Evolutionary conservation across 2,888 invertebrate genomes (phyloP).

Genomic region (Syrista parreyssii): DNA sequence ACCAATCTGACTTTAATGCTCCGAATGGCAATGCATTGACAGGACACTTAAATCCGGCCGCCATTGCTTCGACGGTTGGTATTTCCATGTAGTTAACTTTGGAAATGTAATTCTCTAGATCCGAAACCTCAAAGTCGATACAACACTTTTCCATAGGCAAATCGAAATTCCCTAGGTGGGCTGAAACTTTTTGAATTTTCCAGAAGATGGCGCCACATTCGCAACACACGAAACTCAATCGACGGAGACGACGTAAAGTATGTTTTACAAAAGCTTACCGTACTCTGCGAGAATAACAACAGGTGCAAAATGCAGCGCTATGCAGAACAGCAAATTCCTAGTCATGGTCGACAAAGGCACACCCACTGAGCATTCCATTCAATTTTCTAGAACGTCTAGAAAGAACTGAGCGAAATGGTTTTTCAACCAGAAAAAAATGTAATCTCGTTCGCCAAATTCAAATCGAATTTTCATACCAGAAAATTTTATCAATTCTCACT

Average conservation of each 20-base stretch:
- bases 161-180: not conserved
- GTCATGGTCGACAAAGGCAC: constrained; percentile 30
- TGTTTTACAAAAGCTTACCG: constrained; percentile 26
- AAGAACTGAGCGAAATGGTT: not conserved
- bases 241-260: not conserved
- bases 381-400: not conserved
- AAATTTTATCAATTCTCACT: not conserved
- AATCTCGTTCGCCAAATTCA: not conserved
- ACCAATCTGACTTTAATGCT: constrained; percentile 43
- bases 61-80: constrained; percentile 27
- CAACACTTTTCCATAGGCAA: constrained; percentile 14
- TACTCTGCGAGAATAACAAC: constrained; percentile 9
- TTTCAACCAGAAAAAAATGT: not conserved
- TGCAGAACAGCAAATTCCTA: constrained; percentile 20
- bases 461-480: not conserved
- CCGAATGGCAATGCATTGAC: constrained; percentile 40
- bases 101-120: constrained; percentile 20
- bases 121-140: constrained; percentile 28
- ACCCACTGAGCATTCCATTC: not conserved
- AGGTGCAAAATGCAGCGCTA: constrained; percentile 19
- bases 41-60: constrained; percentile 24
- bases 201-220: not conserved
- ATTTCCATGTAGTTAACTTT: constrained; percentile 23
- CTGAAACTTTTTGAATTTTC: not conserved
- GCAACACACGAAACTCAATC: not conserved